phyloP scores from a whole-genome alignment of 1,140 invertebrate species.

The Diabrotica undecimpunctata region DNA sequence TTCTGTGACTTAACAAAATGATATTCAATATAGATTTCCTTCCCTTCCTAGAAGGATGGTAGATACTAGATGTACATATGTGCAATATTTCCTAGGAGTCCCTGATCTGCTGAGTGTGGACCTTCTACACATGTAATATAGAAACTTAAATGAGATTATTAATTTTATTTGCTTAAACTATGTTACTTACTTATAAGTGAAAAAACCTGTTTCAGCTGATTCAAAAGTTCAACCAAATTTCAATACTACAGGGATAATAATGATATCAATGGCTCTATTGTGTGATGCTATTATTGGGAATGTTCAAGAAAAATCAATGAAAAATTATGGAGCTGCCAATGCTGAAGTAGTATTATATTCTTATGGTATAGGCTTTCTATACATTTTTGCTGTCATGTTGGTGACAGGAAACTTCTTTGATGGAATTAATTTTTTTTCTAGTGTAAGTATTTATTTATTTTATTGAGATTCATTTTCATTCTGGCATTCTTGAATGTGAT shows the following conservation, averaged over 20 bases:
- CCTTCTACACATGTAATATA: too few species aligned
- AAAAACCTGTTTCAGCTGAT: conserved; percentile 65
- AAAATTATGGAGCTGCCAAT: conserved; percentile 75
- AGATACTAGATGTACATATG: too few species aligned
- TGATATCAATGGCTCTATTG: conserved; percentile 83
- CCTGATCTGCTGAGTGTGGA: too few species aligned
- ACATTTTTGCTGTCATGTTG: conserved; percentile 74
- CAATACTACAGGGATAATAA: conserved; percentile 73
- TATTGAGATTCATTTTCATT: conserved; percentile 5
- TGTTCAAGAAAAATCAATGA: conserved; percentile 93
- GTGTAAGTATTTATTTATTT: conserved; percentile 55
- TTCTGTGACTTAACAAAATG: too few species aligned
- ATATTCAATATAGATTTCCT: too few species aligned
- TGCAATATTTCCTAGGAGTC: too few species aligned
- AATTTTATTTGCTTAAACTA: too few species aligned
- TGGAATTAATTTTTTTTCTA: conserved; percentile 72
- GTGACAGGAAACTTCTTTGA: conserved; percentile 69
- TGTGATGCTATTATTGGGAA: conserved; percentile 95
- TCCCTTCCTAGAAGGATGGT: too few species aligned
- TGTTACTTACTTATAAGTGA: not conserved
- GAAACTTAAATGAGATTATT: too few species aligned
- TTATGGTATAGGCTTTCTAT: conserved; percentile 83
- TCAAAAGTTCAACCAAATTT: conserved; percentile 87
- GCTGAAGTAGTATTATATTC: conserved; percentile 93
- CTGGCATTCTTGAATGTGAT: not conserved